These are phyloP conservation scores for Cheilosia vernalis DNA, from an alignment of 2,888 invertebrate species.

Conservation along the genomic window DNA sequence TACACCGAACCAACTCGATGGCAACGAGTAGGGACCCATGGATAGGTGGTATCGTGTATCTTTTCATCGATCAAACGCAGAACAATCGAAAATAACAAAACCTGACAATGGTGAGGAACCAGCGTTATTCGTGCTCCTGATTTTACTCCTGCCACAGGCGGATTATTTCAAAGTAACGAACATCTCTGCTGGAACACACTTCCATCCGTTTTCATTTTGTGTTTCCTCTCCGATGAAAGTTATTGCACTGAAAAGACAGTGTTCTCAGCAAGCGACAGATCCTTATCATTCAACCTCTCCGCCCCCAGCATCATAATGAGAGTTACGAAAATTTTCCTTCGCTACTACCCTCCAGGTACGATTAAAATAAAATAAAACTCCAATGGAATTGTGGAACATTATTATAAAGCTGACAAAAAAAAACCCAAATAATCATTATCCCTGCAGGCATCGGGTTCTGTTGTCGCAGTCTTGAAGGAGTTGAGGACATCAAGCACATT, in stretches of 20 bases:
- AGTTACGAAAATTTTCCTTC: slow-evolving; percentile 87
- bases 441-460: slow-evolving; percentile 86
- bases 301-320: slow-evolving; percentile 84
- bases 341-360: slow-evolving; percentile 90
- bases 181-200: slow-evolving; percentile 37
- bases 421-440: slow-evolving; percentile 34
- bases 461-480: slow-evolving; percentile 85
- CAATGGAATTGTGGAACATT: slow-evolving; percentile 7
- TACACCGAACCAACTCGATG: not conserved
- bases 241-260: slow-evolving; percentile 24
- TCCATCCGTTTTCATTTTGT: slow-evolving; percentile 21
- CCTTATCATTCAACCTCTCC: slow-evolving; percentile 7
- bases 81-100: slow-evolving; percentile 46
- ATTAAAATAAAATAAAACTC: slow-evolving; percentile 60
- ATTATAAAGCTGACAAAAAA: slow-evolving; percentile 21
- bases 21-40: slow-evolving; percentile 43
- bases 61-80: slow-evolving; percentile 71
- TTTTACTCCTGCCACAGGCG: slow-evolving; percentile 45
- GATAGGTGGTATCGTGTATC: slow-evolving; percentile 53
- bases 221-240: slow-evolving; percentile 23
- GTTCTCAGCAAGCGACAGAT: slow-evolving; percentile 57
- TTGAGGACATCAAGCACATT: slow-evolving; percentile 86
- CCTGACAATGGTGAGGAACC: slow-evolving; percentile 21
- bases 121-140: slow-evolving; percentile 26
- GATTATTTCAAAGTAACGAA: slow-evolving; percentile 44